These are phyloP conservation scores for Nesometra sesokonis DNA, from an alignment of 35 echinoderm and acorn worm genomes.

Conservation along the genomic window DNA sequence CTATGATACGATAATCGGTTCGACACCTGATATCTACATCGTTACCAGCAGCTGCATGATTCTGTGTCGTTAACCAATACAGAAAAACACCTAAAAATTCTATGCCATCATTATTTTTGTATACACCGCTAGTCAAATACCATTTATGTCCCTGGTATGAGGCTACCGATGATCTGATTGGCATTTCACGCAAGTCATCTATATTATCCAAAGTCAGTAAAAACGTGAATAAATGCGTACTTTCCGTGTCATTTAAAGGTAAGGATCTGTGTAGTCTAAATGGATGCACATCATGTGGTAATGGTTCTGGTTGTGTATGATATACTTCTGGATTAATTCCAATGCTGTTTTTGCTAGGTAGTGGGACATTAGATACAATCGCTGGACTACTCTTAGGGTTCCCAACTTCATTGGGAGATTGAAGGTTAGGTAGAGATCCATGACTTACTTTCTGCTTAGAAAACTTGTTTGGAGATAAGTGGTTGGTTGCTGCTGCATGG, in stretches of 20 bases:
- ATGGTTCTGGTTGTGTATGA: background rate
- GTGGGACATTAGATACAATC: background rate
- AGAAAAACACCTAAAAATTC: constrained; percentile 73
- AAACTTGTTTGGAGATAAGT: background rate
- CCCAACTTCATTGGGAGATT: background rate
- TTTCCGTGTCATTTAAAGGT: constrained; percentile 79
- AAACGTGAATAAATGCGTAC: constrained; percentile 83
- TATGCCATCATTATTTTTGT: constrained; percentile 22
- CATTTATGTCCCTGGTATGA: constrained; percentile 93
- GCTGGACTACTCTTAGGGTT: background rate
- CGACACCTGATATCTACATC: constrained; percentile 63
- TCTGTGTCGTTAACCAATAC: constrained; percentile 42
- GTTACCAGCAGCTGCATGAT: constrained; percentile 3
- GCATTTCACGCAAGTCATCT: constrained; percentile 46
- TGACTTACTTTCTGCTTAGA: background rate
- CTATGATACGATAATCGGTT: constrained; percentile 77
- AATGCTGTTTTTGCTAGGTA: background rate
- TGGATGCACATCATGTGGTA: constrained; percentile 27
- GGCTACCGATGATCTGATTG: constrained; percentile 49
- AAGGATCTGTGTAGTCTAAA: constrained; percentile 61
- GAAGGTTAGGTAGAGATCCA: background rate
- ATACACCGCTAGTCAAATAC: constrained; percentile 64
- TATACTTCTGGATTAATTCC: background rate
- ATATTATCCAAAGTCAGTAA: constrained; percentile 53
- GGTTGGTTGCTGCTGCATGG: background rate